These are phyloP conservation scores for Pithys albifrons DNA, from an alignment of 2,113 vertebrate species.

Conservation along the genomic window DNA sequence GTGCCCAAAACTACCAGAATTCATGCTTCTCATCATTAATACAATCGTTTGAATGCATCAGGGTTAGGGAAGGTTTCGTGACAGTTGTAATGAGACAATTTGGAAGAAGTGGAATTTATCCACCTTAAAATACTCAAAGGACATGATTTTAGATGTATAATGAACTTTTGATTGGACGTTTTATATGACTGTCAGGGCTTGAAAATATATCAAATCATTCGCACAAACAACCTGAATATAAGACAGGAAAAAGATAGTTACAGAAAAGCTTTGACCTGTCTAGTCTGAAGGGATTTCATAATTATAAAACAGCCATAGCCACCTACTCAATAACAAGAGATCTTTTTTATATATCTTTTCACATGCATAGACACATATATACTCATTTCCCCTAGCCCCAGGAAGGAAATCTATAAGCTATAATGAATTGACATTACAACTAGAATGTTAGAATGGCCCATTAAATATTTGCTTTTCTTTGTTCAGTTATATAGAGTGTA, in stretches of 20 bases:
- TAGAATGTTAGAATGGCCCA: not conserved
- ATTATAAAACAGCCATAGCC: not conserved
- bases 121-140: conserved; percentile 1
- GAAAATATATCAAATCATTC: conserved; percentile 20
- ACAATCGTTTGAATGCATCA: not conserved
- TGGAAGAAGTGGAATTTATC: not conserved
- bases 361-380: not conserved
- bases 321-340: not conserved
- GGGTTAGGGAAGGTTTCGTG: not conserved
- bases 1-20: not conserved
- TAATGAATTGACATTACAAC: not conserved
- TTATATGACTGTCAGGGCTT: conserved; percentile 9
- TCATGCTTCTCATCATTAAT: conserved; percentile 12
- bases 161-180: conserved; percentile 37
- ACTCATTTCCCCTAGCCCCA: not conserved
- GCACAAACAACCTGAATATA: not conserved
- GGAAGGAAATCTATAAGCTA: not conserved
- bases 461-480: not conserved
- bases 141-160: not conserved
- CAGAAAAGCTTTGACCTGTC: not conserved
- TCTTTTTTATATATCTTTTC: not conserved
- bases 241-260: not conserved
- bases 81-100: conserved; percentile 20
- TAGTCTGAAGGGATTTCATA: not conserved
- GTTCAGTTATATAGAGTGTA: not conserved